Evolutionary conservation across 1,140 invertebrate genomes (phyloP).

Genomic region (Lasaia peninsularis): DNA sequence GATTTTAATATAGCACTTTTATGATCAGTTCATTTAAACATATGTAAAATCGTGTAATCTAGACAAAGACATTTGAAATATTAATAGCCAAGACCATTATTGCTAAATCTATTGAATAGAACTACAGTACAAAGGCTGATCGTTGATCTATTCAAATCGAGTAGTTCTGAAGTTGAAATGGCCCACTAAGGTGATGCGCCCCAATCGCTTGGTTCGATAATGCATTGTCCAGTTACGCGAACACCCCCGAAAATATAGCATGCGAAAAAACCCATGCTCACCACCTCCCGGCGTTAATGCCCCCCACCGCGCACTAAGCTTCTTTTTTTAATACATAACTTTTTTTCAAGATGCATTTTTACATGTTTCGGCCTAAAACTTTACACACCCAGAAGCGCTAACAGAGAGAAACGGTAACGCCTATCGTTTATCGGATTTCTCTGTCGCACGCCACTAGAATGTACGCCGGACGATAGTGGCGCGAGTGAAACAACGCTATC

Average conservation of each 20-base stretch:
- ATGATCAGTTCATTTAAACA: too few relatives aligned
- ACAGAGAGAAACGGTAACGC: slow-evolving; percentile 59
- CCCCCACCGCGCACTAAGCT: slow-evolving; percentile 71
- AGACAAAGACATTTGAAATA: too few relatives aligned
- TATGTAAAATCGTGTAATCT: too few relatives aligned
- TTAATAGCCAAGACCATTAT: too few relatives aligned
- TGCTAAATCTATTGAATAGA: not conserved
- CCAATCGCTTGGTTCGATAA: slow-evolving; percentile 58
- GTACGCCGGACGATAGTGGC: slow-evolving; percentile 61
- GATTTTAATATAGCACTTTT: too few relatives aligned
- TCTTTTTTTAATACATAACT: slow-evolving; percentile 78
- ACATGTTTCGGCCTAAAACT: slow-evolving; percentile 77
- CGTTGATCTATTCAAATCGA: slow-evolving; percentile 28
- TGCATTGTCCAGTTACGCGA: slow-evolving; percentile 68
- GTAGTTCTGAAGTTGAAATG: slow-evolving; percentile 50
- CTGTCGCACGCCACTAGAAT: slow-evolving; percentile 38
- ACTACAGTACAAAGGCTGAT: not conserved
- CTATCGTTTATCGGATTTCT: slow-evolving; percentile 60
- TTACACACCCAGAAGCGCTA: slow-evolving; percentile 68
- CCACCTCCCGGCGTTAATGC: slow-evolving; percentile 68
- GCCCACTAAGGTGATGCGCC: slow-evolving; percentile 60
- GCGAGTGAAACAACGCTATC: slow-evolving; percentile 56
- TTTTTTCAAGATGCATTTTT: slow-evolving; percentile 78
- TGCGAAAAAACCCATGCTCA: slow-evolving; percentile 65
- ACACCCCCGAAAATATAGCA: slow-evolving; percentile 71